These are phyloP conservation scores for Polydrusus tereticollis DNA, from an alignment of 2,888 invertebrate genomes.

Conservation along the genomic window DNA sequence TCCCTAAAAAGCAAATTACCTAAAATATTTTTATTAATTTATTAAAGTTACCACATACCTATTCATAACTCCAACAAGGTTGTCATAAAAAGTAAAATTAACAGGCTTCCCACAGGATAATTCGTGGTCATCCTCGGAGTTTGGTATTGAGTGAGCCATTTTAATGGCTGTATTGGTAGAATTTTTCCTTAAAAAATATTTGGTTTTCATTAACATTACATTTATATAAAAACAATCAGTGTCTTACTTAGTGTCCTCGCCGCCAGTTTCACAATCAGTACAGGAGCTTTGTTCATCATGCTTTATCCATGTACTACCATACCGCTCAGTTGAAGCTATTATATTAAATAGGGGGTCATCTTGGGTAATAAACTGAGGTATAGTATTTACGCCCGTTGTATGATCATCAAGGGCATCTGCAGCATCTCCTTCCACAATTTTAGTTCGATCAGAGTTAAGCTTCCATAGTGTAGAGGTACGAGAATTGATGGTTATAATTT, in stretches of 20 bases:
- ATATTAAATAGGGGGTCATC: conserved; percentile 78
- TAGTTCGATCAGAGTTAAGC: conserved; percentile 81
- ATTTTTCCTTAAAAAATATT: conserved; percentile 21
- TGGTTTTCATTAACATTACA: background rate
- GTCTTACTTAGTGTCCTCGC: conserved; percentile 14
- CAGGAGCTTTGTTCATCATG: conserved; percentile 75
- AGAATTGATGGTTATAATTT: conserved; percentile 82
- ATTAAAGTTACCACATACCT: conserved; percentile 49
- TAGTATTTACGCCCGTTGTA: background rate
- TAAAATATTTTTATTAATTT: background rate
- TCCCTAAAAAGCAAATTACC: conserved; percentile 31
- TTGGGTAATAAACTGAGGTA: conserved; percentile 16
- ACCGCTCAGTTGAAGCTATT: conserved; percentile 79
- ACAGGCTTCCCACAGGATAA: conserved; percentile 86
- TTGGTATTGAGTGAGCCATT: conserved; percentile 6
- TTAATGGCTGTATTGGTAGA: background rate
- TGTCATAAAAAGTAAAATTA: conserved; percentile 91
- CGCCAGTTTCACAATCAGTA: conserved; percentile 70
- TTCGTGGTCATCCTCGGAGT: conserved; percentile 69
- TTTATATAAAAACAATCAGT: background rate
- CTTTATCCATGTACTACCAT: conserved; percentile 77
- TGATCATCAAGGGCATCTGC: conserved; percentile 77
- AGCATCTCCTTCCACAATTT: conserved; percentile 77
- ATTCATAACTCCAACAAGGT: conserved; percentile 87
- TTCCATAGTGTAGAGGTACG: conserved; percentile 88